phyloP scores from a whole-genome alignment of 2,888 invertebrate genomes.

The Physocephala rufipes region DNA sequence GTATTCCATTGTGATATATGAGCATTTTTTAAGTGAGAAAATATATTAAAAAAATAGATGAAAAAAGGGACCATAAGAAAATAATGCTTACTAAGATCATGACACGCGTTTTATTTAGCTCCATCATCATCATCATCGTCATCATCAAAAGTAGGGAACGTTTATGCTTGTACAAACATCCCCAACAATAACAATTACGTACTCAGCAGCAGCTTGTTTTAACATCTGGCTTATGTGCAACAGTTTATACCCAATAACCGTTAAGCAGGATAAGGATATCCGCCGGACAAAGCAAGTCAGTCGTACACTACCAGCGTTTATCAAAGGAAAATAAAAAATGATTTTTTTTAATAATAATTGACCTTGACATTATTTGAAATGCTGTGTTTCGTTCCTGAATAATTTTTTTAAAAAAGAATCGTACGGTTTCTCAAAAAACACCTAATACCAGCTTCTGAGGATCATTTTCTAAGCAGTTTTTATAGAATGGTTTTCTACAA shows the following conservation, averaged over 20 bases:
- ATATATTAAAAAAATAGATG: neutral
- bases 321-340: no score
- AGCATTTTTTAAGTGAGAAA: no score
- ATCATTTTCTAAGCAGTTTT: no score
- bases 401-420: no score
- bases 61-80: slow-evolving; percentile 12
- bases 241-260: neutral
- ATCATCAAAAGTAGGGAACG: no score
- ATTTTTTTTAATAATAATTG: neutral
- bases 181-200: neutral
- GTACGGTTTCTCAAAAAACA: no score
- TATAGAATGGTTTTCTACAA: neutral
- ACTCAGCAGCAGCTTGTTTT: neutral
- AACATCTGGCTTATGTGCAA: neutral
- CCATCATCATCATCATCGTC: no score
- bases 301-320: no score
- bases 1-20: no score
- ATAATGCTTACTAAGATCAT: neutral
- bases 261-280: slow-evolving; percentile 15
- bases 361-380: slow-evolving; percentile 15
- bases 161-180: neutral
- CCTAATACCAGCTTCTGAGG: no score
- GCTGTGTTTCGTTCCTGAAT: neutral
- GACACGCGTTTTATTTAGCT: no score
- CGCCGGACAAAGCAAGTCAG: neutral